These are phyloP conservation scores for Agelastica alni DNA, from an alignment of 2,888 invertebrate genomes.

Conservation along the genomic window DNA sequence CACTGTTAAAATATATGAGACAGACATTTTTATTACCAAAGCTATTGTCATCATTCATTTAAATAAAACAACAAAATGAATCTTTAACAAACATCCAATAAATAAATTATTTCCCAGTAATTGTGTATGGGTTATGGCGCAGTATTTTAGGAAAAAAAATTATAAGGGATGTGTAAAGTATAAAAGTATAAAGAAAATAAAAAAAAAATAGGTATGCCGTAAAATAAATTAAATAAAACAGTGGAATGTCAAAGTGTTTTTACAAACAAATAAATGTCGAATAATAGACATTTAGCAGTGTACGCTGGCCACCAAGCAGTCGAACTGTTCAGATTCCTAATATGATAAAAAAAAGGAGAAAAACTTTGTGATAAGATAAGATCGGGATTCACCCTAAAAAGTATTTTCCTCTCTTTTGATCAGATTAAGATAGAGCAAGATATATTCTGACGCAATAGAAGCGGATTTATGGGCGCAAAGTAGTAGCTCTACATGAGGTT, in stretches of 20 bases:
- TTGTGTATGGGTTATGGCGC: no score
- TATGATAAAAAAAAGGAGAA: slow-evolving; percentile 16
- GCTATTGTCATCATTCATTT: no score
- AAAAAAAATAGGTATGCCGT: no score
- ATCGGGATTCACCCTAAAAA: slow-evolving; percentile 8
- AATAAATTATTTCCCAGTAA: no score
- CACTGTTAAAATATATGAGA: no score
- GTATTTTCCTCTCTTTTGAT: slow-evolving; percentile 8
- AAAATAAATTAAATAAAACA: background rate
- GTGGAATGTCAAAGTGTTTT: background rate
- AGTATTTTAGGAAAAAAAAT: no score
- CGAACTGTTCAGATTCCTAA: slow-evolving; percentile 14
- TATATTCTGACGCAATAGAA: background rate
- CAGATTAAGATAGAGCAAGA: slow-evolving; percentile 8
- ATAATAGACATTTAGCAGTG: background rate
- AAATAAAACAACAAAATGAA: no score
- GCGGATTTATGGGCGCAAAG: background rate
- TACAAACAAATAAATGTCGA: no score
- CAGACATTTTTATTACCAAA: no score
- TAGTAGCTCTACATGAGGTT: background rate
- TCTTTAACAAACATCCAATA: no score
- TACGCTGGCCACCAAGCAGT: background rate
- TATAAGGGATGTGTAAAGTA: no score
- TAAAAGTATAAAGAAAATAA: no score
- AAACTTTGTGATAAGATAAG: slow-evolving; percentile 17